A percentile compares a stretch with the other conserved stretches of the same genome.
phyloP scores from a whole-genome alignment of 2,797 vertebrate species.

The Clamator glandarius region DNA sequence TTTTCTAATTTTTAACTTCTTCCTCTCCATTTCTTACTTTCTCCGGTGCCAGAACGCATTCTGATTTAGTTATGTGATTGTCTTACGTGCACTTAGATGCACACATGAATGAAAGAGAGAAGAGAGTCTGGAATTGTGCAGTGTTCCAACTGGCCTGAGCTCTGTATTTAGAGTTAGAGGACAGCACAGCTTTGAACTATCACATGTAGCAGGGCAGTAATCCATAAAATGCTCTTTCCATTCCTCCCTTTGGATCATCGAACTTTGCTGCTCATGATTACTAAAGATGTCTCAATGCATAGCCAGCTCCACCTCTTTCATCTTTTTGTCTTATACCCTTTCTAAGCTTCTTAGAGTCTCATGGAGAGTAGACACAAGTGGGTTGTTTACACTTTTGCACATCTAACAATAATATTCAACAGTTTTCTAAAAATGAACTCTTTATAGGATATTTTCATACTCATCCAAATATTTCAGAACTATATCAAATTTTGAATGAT shows the following conservation, averaged over 20 bases:
- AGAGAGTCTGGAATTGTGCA: neutral
- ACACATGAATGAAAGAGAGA: neutral
- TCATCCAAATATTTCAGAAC: neutral
- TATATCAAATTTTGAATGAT: neutral
- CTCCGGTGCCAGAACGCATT: neutral
- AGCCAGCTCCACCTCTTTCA: neutral
- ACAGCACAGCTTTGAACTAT: neutral
- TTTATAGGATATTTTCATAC: neutral
- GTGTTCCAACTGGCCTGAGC: neutral
- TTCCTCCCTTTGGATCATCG: neutral
- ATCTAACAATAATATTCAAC: neutral
- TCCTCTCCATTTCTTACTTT: conserved; percentile 16
- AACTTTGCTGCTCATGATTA: neutral
- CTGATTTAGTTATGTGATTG: neutral
- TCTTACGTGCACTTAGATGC: accelerated
- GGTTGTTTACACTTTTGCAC: neutral
- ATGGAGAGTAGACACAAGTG: neutral
- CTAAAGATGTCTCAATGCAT: neutral
- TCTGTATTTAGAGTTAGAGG: neutral
- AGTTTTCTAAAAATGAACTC: neutral
- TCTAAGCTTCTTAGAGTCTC: neutral
- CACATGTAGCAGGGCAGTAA: neutral
- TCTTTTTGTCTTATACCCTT: neutral
- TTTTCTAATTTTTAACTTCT: conserved; percentile 55
- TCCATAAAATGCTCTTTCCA: neutral